Conservation (phyloP, 2,888 invertebrate genomes). For the Acanthococcus lagerstroemiae region DNA sequence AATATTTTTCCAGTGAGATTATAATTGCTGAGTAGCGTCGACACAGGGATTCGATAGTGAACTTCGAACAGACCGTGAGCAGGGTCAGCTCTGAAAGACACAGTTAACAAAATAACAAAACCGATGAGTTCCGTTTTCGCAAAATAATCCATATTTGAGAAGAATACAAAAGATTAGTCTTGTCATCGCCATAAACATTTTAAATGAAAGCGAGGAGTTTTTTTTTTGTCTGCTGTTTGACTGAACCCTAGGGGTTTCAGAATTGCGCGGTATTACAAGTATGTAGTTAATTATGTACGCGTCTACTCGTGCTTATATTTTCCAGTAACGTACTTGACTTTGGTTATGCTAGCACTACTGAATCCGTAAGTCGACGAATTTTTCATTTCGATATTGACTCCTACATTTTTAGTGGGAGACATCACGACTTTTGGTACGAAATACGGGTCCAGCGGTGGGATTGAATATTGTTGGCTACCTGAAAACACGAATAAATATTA, state of each 20-base stretch:
- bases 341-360: conserved; percentile 14
- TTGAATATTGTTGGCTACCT: conserved; percentile 18
- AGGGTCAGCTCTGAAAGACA: conserved; percentile 1
- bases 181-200: too few species aligned
- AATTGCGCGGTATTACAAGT: too few species aligned
- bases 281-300: too few species aligned
- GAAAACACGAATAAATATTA: neutral
- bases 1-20: conserved; percentile 23
- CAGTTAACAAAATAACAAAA: neutral
- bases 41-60: conserved; percentile 3
- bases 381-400: conserved; percentile 13
- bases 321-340: conserved; percentile 21
- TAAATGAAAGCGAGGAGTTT: too few species aligned
- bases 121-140: too few species aligned
- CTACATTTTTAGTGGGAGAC: conserved; percentile 15
- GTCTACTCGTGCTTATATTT: too few species aligned
- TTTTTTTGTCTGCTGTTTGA: too few species aligned
- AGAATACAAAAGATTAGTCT: too few species aligned
- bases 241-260: too few species aligned
- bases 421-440: conserved; percentile 23
- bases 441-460: conserved; percentile 23
- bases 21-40: conserved; percentile 10
- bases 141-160: too few species aligned
- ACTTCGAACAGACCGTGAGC: conserved; percentile 11
- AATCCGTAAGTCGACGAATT: conserved; percentile 17